phyloP scores from a whole-genome alignment of 2,113 vertebrate species.

The Paracanthobrama guichenoti region DNA sequence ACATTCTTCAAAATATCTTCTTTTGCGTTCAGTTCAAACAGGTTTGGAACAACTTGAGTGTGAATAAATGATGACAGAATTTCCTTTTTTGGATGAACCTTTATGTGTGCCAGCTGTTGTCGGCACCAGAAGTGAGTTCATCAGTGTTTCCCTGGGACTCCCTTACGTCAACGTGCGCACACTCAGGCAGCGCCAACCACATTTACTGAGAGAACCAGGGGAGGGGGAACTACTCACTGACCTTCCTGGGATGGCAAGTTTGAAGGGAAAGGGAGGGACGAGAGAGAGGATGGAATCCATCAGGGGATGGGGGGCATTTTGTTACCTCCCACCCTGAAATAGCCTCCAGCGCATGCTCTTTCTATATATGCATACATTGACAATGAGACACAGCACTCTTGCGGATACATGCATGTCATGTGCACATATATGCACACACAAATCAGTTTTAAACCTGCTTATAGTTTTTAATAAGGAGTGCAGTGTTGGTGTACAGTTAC shows the following conservation, averaged over 20 bases:
- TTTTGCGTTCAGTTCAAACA: no score
- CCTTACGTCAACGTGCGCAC: slow-evolving; percentile 30
- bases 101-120: slow-evolving; percentile 28
- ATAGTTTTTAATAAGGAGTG: not conserved
- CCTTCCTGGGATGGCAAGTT: not conserved
- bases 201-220: slow-evolving; percentile 16
- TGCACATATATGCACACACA: not conserved
- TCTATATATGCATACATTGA: slow-evolving; percentile 27
- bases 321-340: slow-evolving; percentile 52
- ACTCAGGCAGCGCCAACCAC: not conserved
- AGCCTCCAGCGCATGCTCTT: slow-evolving; percentile 21
- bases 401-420: not conserved
- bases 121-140: slow-evolving; percentile 27
- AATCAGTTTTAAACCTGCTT: not conserved
- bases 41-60: no score
- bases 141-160: slow-evolving; percentile 47
- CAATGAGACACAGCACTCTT: not conserved
- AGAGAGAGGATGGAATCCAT: not conserved
- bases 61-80: no score
- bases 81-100: no score
- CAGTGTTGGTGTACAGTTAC: not conserved
- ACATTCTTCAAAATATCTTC: no score
- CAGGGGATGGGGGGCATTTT: slow-evolving; percentile 19
- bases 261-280: not conserved
- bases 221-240: not conserved